A percentile compares a stretch with the other conserved stretches of the same genome.
Conservation (phyloP, 2,113 vertebrate species). For the Triplophysa dalaica region DNA sequence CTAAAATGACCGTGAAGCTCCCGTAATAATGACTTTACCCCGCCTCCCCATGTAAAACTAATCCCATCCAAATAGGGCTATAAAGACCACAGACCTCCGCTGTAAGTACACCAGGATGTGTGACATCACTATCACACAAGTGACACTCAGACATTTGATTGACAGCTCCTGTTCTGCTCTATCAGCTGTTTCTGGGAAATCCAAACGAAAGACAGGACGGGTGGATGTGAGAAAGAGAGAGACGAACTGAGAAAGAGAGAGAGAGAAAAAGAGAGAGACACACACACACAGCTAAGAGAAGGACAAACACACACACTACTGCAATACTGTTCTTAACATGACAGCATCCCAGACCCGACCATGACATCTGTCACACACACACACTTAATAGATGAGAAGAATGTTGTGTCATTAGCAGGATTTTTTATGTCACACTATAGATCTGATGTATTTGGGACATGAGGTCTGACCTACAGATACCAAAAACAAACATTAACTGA, state of each 20-base stretch:
- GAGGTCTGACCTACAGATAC: not conserved
- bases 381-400: too few species aligned
- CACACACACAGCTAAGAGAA: not conserved
- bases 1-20: too few species aligned
- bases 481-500: too few species aligned
- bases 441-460: not conserved
- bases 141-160: constrained; percentile 4
- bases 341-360: constrained; percentile 1
- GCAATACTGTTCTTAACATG: constrained; percentile 20
- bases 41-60: too few species aligned
- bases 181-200: constrained; percentile 26
- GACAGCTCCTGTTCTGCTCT: constrained; percentile 24
- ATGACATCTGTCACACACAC: constrained; percentile 12
- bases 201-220: not conserved
- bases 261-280: constrained; percentile 34
- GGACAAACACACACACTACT: not conserved
- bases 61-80: too few species aligned
- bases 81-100: too few species aligned
- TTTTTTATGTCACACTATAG: not conserved
- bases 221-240: constrained; percentile 51
- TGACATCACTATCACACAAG: constrained; percentile 8
- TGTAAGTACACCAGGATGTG: not conserved
- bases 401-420: too few species aligned
- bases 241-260: constrained; percentile 36
- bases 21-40: too few species aligned